These are phyloP conservation scores for Bucco capensis DNA, from an alignment of 2,113 vertebrate genomes.

Conservation along the genomic window DNA sequence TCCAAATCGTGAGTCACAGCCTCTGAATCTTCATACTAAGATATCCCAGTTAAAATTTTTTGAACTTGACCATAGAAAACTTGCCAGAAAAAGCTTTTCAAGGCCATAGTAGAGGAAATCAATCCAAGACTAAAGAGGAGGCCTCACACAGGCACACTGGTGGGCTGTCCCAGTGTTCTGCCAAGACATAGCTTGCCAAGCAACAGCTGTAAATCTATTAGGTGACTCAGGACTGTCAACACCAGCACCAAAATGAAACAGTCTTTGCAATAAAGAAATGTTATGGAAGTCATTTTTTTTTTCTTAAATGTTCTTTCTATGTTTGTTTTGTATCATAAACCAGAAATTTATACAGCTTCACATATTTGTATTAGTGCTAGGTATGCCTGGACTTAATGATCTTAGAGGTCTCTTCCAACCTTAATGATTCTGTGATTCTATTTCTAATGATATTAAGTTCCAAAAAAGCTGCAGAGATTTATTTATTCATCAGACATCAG, in stretches of 20 bases:
- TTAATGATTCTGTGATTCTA: no score
- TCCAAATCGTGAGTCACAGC: background rate
- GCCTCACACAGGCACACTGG: background rate
- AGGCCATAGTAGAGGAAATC: background rate
- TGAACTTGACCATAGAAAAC: background rate
- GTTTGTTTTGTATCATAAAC: background rate
- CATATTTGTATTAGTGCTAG: no score
- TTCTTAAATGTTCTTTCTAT: background rate
- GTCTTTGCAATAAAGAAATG: background rate
- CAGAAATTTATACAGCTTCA: background rate
- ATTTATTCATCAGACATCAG: background rate
- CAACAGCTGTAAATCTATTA: background rate
- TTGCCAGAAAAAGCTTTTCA: background rate
- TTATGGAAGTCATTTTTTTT: background rate
- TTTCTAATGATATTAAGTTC: background rate
- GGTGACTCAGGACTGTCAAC: constrained; percentile 6
- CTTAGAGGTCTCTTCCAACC: no score
- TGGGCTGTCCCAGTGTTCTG: background rate
- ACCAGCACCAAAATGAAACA: background rate
- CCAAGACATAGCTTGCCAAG: background rate
- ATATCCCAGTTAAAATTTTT: background rate
- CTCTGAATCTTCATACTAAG: background rate
- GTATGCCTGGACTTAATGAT: no score
- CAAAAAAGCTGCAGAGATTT: background rate
- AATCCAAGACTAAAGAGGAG: background rate